These are phyloP conservation scores for Urosaurus nigricauda DNA, from an alignment of 2,797 vertebrate genomes.

Conservation along the genomic window DNA sequence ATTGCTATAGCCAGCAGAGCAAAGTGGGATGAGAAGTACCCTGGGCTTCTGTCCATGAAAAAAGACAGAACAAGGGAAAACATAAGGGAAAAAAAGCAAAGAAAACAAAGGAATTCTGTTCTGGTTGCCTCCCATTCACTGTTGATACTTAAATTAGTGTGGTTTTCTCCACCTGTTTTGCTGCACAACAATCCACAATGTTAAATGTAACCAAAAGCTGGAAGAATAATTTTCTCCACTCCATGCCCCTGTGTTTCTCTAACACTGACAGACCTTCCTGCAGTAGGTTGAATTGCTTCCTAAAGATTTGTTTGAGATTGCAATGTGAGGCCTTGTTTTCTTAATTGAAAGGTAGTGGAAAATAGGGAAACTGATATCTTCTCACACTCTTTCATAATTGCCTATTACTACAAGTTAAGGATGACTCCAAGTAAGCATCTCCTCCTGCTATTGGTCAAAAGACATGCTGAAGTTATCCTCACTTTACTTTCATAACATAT, in stretches of 20 bases:
- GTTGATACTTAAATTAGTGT: background rate
- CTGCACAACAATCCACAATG: too few relatives aligned
- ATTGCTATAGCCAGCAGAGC: background rate
- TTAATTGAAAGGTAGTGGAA: background rate
- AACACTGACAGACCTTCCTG: background rate
- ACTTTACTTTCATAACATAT: too few relatives aligned
- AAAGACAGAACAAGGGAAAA: background rate
- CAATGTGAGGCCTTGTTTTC: background rate
- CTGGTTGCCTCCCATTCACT: background rate
- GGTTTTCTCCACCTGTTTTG: background rate
- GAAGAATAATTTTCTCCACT: too few relatives aligned
- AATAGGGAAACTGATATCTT: background rate
- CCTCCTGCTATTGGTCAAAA: background rate
- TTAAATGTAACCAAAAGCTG: background rate
- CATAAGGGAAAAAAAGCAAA: background rate
- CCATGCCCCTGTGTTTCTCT: background rate
- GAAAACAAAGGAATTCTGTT: background rate
- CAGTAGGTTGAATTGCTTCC: background rate
- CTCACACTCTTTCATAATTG: background rate
- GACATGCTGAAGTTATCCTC: background rate
- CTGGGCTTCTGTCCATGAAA: background rate
- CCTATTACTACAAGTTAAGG: background rate
- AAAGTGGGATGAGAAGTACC: background rate
- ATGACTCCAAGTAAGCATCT: background rate
- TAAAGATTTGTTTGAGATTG: background rate